Conservation (phyloP, 2,888 invertebrate species). For the Polymixis lichenea region DNA sequence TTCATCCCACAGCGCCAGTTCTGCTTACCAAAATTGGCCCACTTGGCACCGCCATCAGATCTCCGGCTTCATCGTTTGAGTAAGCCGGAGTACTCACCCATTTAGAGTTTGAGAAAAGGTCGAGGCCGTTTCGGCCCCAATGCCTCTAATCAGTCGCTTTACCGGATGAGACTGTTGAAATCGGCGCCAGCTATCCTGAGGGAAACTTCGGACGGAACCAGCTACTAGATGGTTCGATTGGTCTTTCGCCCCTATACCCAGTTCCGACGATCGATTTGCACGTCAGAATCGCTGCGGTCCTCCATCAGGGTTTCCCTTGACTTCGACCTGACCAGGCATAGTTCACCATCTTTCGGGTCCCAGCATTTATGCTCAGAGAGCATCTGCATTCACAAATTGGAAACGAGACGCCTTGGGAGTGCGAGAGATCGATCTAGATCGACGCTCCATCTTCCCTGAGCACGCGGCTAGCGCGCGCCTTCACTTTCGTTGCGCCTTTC, state of each 20-base stretch:
- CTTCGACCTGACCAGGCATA: slow-evolving; percentile 93
- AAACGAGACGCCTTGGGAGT: slow-evolving; percentile 91
- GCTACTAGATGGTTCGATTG: slow-evolving; percentile 95
- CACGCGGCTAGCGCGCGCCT: slow-evolving; percentile 79
- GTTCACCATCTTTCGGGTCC: slow-evolving; percentile 94
- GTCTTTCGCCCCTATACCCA: slow-evolving; percentile 93
- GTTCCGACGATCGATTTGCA: slow-evolving; percentile 95
- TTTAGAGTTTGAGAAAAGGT: slow-evolving; percentile 95
- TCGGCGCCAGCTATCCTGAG: slow-evolving; percentile 92
- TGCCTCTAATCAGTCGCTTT: slow-evolving; percentile 94
- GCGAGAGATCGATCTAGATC: slow-evolving; percentile 83
- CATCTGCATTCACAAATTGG: slow-evolving; percentile 84
- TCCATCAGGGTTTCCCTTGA: slow-evolving; percentile 93
- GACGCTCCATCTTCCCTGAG: slow-evolving; percentile 85
- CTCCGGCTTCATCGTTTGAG: slow-evolving; percentile 89
- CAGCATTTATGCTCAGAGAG: slow-evolving; percentile 92
- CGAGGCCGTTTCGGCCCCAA: slow-evolving; percentile 93
- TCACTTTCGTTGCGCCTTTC: slow-evolving; percentile 93
- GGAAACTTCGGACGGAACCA: slow-evolving; percentile 94
- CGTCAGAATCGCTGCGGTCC: slow-evolving; percentile 94
- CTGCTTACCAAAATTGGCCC: slow-evolving; percentile 95
- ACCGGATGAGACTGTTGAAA: slow-evolving; percentile 91
- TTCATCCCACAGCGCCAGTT: slow-evolving; percentile 95
- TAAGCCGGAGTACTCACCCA: slow-evolving; percentile 92
- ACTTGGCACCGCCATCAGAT: slow-evolving; percentile 91